Conservation (phyloP, 2,113 vertebrate species). For the Pelecanoides urinatrix region DNA sequence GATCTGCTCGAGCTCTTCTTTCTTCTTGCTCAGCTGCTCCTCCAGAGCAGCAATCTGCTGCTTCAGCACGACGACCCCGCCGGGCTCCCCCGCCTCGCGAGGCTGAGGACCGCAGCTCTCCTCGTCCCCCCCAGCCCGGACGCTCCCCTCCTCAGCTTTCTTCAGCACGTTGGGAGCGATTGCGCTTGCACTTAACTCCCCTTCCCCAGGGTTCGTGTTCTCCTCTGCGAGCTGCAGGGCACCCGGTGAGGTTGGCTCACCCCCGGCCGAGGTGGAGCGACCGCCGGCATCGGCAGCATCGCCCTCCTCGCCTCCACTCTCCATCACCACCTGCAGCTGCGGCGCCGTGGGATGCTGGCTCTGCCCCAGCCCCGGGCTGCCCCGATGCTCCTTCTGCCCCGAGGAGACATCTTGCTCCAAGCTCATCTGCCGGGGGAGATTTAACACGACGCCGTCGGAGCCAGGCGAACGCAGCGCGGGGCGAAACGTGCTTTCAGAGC, state of each 20-base stretch:
- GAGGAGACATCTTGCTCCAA: constrained; percentile 62
- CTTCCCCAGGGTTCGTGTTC: not conserved
- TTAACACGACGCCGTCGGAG: not conserved
- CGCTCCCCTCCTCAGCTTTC: constrained; percentile 6
- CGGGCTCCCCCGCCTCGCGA: not conserved
- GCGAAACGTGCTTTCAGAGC: constrained; percentile 61
- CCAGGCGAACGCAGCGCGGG: not conserved
- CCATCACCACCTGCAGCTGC: constrained; percentile 23
- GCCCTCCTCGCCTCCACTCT: not conserved
- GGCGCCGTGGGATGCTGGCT: not conserved
- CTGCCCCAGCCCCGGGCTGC: constrained; percentile 39
- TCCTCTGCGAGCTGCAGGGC: not conserved
- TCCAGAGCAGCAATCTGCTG: constrained; percentile 81
- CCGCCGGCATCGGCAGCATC: rapidly evolving
- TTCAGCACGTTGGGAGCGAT: not conserved
- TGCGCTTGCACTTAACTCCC: constrained; percentile 36
- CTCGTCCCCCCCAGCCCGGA: not conserved
- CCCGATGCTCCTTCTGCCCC: constrained; percentile 71
- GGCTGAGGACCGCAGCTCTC: not conserved
- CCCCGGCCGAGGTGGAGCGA: rapidly evolving
- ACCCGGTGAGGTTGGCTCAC: rapidly evolving
- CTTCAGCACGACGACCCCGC: constrained; percentile 65
- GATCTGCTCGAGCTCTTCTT: constrained; percentile 78
- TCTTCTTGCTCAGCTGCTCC: constrained; percentile 78
- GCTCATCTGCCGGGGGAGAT: constrained; percentile 45